Conservation (phyloP, 1,140 invertebrate species). For the Paraescarpia echinospica region DNA sequence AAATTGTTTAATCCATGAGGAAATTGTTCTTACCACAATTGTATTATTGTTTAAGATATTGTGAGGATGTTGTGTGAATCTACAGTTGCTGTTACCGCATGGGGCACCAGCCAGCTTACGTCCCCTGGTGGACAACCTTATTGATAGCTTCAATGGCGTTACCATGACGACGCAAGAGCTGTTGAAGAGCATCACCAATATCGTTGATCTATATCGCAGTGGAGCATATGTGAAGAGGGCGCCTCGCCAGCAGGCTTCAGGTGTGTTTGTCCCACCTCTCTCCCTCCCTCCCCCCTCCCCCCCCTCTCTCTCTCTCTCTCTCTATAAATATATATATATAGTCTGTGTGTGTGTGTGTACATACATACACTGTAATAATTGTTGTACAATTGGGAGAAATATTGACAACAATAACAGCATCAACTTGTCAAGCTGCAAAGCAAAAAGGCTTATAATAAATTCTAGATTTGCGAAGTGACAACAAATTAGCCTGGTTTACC, state of each 20-base stretch:
- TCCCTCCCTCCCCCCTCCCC: no score
- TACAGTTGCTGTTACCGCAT: constrained; percentile 53
- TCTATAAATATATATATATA: not conserved
- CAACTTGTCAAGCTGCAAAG: no score
- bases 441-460: no score
- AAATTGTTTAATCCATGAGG: no score
- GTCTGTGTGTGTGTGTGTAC: not conserved
- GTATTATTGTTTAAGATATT: not conserved
- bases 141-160: constrained; percentile 46
- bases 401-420: no score
- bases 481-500: no score
- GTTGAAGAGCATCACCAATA: constrained; percentile 43
- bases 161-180: constrained; percentile 46
- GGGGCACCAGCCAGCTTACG: constrained; percentile 51
- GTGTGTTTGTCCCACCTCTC: not conserved
- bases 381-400: no score
- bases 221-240: constrained; percentile 52
- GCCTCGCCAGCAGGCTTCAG: not conserved
- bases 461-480: no score
- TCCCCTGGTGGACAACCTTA: constrained; percentile 45
- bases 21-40: no score
- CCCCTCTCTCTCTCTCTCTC: no score
- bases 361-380: no score
- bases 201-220: constrained; percentile 45
- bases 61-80: not conserved